phyloP scores from a whole-genome alignment of 2,113 vertebrate species.

The Tenebrosternarchus preto region DNA sequence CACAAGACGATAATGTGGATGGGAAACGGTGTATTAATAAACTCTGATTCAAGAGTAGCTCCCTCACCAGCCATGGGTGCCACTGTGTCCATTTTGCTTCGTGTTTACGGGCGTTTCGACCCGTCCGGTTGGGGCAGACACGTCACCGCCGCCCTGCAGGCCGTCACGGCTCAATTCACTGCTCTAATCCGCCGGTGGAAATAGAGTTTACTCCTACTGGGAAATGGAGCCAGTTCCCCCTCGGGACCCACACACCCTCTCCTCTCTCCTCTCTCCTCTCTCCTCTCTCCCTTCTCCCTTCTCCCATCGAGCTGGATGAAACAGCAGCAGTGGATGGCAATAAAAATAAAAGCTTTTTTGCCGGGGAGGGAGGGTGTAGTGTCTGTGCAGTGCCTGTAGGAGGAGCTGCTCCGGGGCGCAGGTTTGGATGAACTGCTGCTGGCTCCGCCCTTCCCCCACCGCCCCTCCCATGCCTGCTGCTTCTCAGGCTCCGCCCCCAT shows the following conservation, averaged over 20 bases:
- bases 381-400: background rate
- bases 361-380: background rate
- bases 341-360: conserved; percentile 9
- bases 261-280: too few species aligned
- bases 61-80: conserved; percentile 14
- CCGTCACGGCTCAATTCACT: conserved; percentile 54
- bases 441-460: too few species aligned
- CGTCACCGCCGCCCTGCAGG: conserved; percentile 47
- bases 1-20: background rate
- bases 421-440: conserved; percentile 24
- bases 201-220: conserved; percentile 58
- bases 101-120: background rate
- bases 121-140: background rate
- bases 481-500: conserved; percentile 25
- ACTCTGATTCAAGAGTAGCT: background rate
- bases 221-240: background rate
- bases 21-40: background rate
- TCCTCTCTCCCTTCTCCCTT: background rate
- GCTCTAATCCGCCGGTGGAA: conserved; percentile 66
- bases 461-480: background rate
- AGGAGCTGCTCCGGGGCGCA: conserved; percentile 28
- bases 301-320: conserved; percentile 40
- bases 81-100: conserved; percentile 36
- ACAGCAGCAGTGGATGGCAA: conserved; percentile 13
- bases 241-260: too few species aligned